Evolutionary conservation across 1,140 invertebrate species (phyloP).

Genomic region (Eurosta solidaginis): DNA sequence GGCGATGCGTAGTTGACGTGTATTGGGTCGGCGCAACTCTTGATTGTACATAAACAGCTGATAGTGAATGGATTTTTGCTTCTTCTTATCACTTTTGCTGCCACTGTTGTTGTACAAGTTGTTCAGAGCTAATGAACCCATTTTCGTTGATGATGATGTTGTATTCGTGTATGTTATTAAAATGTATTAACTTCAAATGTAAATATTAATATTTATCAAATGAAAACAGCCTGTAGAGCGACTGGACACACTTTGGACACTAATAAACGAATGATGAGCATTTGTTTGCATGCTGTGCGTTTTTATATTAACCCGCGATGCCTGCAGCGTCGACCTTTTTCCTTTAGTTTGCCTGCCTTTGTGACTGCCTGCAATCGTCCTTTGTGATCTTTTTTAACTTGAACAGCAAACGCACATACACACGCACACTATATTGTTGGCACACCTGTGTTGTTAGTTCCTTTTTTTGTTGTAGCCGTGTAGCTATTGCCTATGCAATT

Average conservation of each 20-base stretch:
- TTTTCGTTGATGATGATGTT: background rate
- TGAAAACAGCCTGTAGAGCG: background rate
- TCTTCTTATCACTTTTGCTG: background rate
- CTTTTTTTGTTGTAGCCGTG: too few relatives aligned
- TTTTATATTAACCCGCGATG: background rate
- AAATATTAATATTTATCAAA: background rate
- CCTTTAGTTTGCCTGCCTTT: background rate
- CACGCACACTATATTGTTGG: too few relatives aligned
- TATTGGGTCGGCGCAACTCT: constrained; percentile 44
- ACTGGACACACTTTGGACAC: background rate
- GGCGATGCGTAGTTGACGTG: constrained; percentile 41
- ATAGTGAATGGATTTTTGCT: constrained; percentile 43
- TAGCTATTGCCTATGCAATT: background rate
- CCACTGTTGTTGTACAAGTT: background rate
- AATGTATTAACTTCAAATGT: background rate
- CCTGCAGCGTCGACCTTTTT: background rate
- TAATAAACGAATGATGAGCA: background rate
- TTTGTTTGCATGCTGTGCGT: background rate
- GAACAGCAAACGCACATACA: too few relatives aligned
- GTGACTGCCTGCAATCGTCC: background rate
- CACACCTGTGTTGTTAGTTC: too few relatives aligned
- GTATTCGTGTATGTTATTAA: background rate
- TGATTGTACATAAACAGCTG: constrained; percentile 49
- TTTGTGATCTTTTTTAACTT: too few relatives aligned
- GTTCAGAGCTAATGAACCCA: background rate